These are phyloP conservation scores for Philaenus spumarius DNA, from an alignment of 1,140 invertebrate species.

Conservation along the genomic window DNA sequence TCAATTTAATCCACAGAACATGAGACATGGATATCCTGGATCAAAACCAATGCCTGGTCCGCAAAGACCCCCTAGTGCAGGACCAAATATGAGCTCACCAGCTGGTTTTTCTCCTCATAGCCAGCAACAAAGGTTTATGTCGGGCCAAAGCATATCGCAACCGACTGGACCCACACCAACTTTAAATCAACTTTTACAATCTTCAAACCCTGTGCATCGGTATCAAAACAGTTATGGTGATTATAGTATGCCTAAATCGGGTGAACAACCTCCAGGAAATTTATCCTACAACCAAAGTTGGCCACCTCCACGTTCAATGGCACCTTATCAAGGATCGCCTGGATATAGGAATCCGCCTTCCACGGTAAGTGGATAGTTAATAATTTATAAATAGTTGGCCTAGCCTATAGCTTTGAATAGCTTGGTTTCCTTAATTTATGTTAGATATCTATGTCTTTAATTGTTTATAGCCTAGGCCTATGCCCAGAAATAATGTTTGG, in stretches of 20 bases:
- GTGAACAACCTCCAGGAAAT: slow-evolving; percentile 25
- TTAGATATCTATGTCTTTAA: no score
- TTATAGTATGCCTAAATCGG: slow-evolving; percentile 36
- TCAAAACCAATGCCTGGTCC: slow-evolving; percentile 33
- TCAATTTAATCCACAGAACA: slow-evolving; percentile 24
- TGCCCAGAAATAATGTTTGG: no score
- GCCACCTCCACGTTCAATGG: slow-evolving; percentile 37
- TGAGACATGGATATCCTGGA: slow-evolving; percentile 33
- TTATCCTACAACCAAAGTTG: slow-evolving; percentile 28
- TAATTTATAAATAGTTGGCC: neutral
- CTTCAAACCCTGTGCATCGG: slow-evolving; percentile 55
- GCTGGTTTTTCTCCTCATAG: slow-evolving; percentile 35
- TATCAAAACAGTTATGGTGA: slow-evolving; percentile 46
- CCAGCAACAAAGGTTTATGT: slow-evolving; percentile 45
- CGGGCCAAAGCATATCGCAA: slow-evolving; percentile 59
- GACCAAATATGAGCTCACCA: slow-evolving; percentile 35
- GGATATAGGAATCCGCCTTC: slow-evolving; percentile 31
- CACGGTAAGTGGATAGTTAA: slow-evolving; percentile 27
- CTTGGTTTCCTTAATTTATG: no score
- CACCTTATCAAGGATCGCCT: slow-evolving; percentile 43
- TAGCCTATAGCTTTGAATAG: no score
- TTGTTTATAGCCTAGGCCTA: no score
- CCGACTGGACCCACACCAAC: slow-evolving; percentile 84
- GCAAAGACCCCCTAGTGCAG: slow-evolving; percentile 39
- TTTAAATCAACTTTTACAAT: slow-evolving; percentile 80